phyloP scores from a whole-genome alignment of 2,797 vertebrate genomes.

The Mormyrus hasselquistii region DNA sequence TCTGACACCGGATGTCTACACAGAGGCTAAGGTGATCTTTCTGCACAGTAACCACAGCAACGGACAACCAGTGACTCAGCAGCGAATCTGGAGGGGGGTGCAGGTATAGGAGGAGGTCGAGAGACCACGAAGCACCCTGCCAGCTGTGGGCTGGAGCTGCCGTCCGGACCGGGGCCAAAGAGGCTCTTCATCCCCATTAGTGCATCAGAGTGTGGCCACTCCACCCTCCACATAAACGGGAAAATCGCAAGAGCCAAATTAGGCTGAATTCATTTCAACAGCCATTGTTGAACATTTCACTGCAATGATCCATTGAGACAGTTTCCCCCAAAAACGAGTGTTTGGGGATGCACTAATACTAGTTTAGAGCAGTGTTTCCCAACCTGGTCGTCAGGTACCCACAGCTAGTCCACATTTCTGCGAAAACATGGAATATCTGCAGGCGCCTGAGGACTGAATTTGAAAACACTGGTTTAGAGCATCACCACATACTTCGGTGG shows the following conservation, averaged over 20 bases:
- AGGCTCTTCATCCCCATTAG: background rate
- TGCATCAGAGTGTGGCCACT: background rate
- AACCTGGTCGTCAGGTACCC: background rate
- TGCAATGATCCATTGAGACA: background rate
- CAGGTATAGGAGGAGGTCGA: background rate
- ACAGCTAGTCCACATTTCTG: background rate
- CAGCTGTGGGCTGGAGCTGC: background rate
- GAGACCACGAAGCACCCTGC: background rate
- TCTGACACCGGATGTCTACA: background rate
- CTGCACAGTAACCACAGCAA: slow-evolving; percentile 20
- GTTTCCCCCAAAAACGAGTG: background rate
- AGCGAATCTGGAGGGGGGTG: background rate
- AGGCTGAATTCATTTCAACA: background rate
- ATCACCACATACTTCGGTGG: background rate
- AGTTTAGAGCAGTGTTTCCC: background rate
- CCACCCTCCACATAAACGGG: background rate
- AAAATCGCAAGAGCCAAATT: background rate
- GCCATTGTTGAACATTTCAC: background rate
- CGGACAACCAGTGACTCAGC: background rate
- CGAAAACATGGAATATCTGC: background rate
- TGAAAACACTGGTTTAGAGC: background rate
- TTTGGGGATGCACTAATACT: background rate
- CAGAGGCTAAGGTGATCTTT: background rate
- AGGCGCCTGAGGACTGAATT: background rate
- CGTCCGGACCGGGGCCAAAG: background rate